Base-by-base conservation (phyloP, 1,140 invertebrate species). In the Dryas iulia region DNA sequence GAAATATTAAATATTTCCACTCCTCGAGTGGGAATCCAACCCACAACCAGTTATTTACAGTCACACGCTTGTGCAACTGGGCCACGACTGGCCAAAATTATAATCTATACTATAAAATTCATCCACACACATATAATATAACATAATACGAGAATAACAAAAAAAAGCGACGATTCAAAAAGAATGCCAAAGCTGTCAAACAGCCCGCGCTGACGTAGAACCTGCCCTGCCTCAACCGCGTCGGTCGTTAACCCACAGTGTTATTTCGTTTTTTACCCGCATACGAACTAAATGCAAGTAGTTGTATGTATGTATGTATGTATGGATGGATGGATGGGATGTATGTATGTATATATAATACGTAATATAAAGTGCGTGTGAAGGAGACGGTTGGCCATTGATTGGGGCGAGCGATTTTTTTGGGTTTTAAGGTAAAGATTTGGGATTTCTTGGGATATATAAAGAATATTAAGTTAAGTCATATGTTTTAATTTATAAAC, bases 231-330 rank as follows among this genome's bases (percentile, higher is more conserved):
- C 87, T 79, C 84, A 88, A 88, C 82, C 79, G 82, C 78, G n/a
- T n/a, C 75, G 86, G 82, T 82, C 84, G 71, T 83, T 89, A 80
- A 89, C 84, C 83, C 76, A 56, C 64, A 57, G 83, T 47, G 82
- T 87, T 87, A 84, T 85, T 88, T 85, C 64, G 84, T 87, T 87
- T 84, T 90, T 88, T 86, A 77, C 83, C 81, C 83, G 82, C 84
- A 84, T 82, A 86, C 86, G 81, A 84, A 85, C 82, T 86, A 83
- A 84, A 86, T 81, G 74, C 80, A 82, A 80, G 73, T 78, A 82
- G 6, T 39, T 35, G 33, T 35, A 35, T 35, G 26, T 28, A 28
- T n/a, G n/a, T 83, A 78, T 28, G 26, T 28, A 28, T 28, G 33
- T 35, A 14, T 39, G 35, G n/a, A 39, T 14, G 35, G n/a, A 14